Evolutionary conservation across 2,888 invertebrate genomes (phyloP), one percentile per base, ranked within the genome.

Genomic region (Eilema sororculum): DNA sequence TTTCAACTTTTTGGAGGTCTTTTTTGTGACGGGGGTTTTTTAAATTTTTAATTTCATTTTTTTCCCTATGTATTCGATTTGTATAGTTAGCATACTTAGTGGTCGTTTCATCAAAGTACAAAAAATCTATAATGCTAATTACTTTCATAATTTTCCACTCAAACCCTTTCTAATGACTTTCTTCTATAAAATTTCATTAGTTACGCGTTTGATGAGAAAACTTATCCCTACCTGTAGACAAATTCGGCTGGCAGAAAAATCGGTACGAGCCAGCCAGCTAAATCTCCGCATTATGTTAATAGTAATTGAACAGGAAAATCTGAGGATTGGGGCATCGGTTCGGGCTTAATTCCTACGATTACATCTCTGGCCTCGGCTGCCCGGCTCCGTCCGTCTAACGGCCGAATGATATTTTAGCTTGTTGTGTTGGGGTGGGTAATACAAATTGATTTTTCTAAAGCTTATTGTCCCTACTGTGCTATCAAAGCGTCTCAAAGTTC

Each of bases 251-350:
- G 25, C 20, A 62, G 37, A 41, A 62, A 62, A 41, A 24, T 10
- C 24, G 24, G 22, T 24, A 62, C 37, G 62, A 25, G 9, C 41
- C 41, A 16, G 41, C 41, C 62, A 25, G 30, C 33, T 67, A 69
- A 77, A 72, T 77, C 69, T 77, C 69, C 59, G 41, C 33, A 67
- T 79, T 77, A 78, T 77, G 77, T 77, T 79, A 75, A 78, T 77
- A 68, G 68, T 71, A 77, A 77, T 77, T 73, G 77, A 79, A 75
- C 62, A 41, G 71, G 62, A 71, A 75, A 72, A 61, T 77, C 65
- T 60, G 20, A 59, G 62, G 75, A 70, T 62, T 52, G 52, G 52
- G 20, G 52, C 20, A 52, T n/a, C 41, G 16, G 62, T 62, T 62
- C 41, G 1, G 41, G 41, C 41, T 62, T 62, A 62, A 62, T 41